Percentiles rank a stretch among this genome's conserved stretches.
These are phyloP conservation scores for Hirtodrosophila confusa DNA, from an alignment of 2,888 invertebrate species.

Conservation along the genomic window DNA sequence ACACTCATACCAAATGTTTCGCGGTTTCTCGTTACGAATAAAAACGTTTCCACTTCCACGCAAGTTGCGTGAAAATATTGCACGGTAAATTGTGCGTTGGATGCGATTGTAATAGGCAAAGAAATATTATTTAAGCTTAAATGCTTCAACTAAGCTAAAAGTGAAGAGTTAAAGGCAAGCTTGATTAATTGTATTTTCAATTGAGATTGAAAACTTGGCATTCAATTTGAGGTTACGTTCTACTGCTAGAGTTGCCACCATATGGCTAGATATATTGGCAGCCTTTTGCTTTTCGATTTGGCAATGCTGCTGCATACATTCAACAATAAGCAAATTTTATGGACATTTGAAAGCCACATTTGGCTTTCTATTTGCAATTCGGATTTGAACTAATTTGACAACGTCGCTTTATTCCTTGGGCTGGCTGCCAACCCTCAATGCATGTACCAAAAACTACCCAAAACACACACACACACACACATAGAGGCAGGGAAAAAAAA, in stretches of 20 bases:
- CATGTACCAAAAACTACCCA: constrained; percentile 17
- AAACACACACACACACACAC: constrained; percentile 7
- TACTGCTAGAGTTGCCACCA: too few relatives aligned
- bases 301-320: constrained; percentile 6
- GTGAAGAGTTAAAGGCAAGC: too few relatives aligned
- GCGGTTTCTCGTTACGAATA: too few relatives aligned
- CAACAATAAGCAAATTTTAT: constrained; percentile 62
- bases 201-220: not conserved
- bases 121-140: too few relatives aligned
- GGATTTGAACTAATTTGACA: constrained; percentile 68
- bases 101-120: too few relatives aligned
- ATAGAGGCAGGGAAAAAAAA: not conserved
- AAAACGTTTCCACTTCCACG: too few relatives aligned
- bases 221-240: not conserved
- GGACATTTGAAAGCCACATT: constrained; percentile 54
- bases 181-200: constrained; percentile 1
- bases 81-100: too few relatives aligned
- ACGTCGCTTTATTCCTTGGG: constrained; percentile 33
- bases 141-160: too few relatives aligned
- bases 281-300: not conserved
- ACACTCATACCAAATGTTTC: too few relatives aligned
- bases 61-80: too few relatives aligned
- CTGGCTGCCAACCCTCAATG: constrained; percentile 55
- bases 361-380: constrained; percentile 46
- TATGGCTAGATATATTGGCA: too few relatives aligned